Percentiles rank a stretch among this genome's conserved stretches.
phyloP scores from a whole-genome alignment of 2,113 vertebrate genomes.

The Protobothrops flavoviridis region DNA sequence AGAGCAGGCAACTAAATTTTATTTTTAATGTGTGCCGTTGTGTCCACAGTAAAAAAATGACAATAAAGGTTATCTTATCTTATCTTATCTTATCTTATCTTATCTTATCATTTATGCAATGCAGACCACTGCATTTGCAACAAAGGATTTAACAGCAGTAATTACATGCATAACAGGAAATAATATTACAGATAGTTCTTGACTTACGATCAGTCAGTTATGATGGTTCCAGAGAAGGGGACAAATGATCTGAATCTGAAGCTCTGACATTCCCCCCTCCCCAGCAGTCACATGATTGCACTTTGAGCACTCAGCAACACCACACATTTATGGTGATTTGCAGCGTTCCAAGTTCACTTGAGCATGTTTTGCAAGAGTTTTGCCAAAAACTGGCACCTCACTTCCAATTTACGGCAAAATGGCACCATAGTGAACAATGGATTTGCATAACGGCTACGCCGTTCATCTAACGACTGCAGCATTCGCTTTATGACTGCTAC shows the following conservation, averaged over 20 bases:
- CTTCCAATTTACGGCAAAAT: background rate
- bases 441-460: background rate
- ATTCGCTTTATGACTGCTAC: background rate
- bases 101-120: background rate
- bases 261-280: background rate
- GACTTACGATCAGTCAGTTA: background rate
- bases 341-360: background rate
- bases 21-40: too few species aligned
- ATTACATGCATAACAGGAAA: conserved; percentile 13
- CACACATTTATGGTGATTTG: background rate
- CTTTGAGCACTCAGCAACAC: background rate
- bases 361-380: background rate
- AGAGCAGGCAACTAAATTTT: too few species aligned
- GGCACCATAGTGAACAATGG: background rate
- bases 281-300: background rate
- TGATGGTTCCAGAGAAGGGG: background rate
- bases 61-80: too few species aligned
- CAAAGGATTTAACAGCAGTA: conserved; percentile 23
- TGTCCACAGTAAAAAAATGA: too few species aligned
- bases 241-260: background rate
- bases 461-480: too few species aligned
- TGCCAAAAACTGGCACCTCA: background rate
- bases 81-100: too few species aligned
- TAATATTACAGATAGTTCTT: background rate
- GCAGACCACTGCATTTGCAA: conserved; percentile 11